Conservation (phyloP, 2,113 vertebrate species). For the Zosterops japonicus region DNA sequence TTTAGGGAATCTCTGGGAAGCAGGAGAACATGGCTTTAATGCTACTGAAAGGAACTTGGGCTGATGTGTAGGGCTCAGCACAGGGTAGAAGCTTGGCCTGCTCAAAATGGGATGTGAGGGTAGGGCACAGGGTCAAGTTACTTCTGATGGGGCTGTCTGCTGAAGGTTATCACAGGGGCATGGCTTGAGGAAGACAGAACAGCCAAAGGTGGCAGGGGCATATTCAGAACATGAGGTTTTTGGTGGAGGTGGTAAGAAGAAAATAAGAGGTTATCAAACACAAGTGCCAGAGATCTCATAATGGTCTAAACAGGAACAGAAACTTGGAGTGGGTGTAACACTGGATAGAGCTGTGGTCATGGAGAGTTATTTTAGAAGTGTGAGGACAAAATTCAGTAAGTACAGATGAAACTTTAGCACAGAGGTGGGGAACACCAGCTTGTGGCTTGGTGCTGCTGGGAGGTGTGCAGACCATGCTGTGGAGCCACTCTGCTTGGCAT, state of each 20-base stretch:
- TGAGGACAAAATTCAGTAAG: neutral
- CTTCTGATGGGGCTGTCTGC: neutral
- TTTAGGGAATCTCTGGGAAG: neutral
- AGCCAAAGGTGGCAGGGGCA: neutral
- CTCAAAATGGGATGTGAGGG: neutral
- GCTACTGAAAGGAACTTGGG: neutral
- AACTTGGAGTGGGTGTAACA: neutral
- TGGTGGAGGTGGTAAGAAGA: neutral
- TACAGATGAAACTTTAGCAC: neutral
- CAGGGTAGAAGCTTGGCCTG: neutral
- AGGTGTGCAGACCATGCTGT: neutral
- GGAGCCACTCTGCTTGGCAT: neutral
- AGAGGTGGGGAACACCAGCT: neutral
- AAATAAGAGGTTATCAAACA: neutral
- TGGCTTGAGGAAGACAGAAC: neutral
- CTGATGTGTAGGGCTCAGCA: neutral
- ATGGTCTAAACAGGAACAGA: neutral
- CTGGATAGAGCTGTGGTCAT: neutral
- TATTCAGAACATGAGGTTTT: neutral
- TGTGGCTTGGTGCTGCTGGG: neutral
- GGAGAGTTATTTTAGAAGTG: neutral
- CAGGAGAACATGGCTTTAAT: neutral
- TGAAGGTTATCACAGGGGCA: neutral
- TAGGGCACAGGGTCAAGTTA: neutral
- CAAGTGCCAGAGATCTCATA: neutral